Conservation (phyloP, 2,113 vertebrate genomes). For the Hymenochirus boettgeri region DNA sequence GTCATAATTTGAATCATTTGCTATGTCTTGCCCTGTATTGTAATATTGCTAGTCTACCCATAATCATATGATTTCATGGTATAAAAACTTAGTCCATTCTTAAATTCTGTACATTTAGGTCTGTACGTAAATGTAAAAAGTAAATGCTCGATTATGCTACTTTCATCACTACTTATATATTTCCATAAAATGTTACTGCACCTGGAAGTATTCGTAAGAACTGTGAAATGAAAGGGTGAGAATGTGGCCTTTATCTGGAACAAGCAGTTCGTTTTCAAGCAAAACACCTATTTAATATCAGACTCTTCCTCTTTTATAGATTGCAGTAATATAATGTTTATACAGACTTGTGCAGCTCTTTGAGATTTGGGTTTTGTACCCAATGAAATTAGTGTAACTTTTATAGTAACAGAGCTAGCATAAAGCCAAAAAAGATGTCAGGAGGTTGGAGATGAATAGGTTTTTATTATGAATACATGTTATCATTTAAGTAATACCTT, state of each 20-base stretch:
- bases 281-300: constrained; percentile 42
- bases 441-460: background rate
- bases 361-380: constrained; percentile 32
- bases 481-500: too few relatives aligned
- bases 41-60: too few relatives aligned
- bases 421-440: constrained; percentile 9
- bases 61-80: too few relatives aligned
- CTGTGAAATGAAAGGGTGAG: too few relatives aligned
- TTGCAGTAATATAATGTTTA: constrained; percentile 39
- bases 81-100: too few relatives aligned
- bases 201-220: constrained; percentile 36
- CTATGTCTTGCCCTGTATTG: too few relatives aligned
- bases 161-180: too few relatives aligned
- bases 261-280: constrained; percentile 31
- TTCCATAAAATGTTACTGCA: constrained; percentile 30
- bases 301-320: constrained; percentile 39
- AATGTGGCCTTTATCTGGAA: constrained; percentile 36
- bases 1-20: too few relatives aligned
- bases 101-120: too few relatives aligned
- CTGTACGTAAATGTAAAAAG: too few relatives aligned
- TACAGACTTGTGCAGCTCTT: constrained; percentile 37
- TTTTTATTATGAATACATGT: too few relatives aligned
- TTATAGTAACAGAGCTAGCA: constrained; percentile 5
- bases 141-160: constrained; percentile 26
- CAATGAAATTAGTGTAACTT: constrained; percentile 21